A percentile compares a stretch with the other conserved stretches of the same genome.
Evolutionary conservation across 2,797 vertebrate species (phyloP).

Genomic region (Poecile montanus): DNA sequence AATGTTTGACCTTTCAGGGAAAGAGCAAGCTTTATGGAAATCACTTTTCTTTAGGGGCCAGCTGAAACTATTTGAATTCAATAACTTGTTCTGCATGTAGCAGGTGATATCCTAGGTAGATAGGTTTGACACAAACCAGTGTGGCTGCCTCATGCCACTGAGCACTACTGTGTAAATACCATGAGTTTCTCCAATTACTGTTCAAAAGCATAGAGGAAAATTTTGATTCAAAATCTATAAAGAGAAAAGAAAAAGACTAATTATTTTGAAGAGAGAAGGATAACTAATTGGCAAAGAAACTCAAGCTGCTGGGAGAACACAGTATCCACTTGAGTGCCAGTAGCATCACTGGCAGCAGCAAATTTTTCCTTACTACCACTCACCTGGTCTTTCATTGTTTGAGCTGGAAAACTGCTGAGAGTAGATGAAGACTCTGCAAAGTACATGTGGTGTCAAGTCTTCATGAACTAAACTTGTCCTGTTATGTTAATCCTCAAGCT

Average conservation of each 20-base stretch:
- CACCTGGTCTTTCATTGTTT: background rate
- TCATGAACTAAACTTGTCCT: background rate
- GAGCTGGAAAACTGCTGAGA: background rate
- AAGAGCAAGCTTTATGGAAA: background rate
- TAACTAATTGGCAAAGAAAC: background rate
- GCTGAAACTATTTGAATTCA: background rate
- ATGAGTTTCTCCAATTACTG: background rate
- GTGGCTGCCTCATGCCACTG: background rate
- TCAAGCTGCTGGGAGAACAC: background rate
- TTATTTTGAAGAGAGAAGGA: background rate
- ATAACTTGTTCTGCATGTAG: background rate
- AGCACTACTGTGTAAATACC: background rate
- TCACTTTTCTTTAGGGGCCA: background rate
- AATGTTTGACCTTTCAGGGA: background rate
- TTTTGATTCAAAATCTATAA: background rate
- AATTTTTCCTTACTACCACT: background rate
- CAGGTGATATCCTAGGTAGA: background rate
- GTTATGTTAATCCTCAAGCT: background rate
- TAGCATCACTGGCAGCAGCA: background rate
- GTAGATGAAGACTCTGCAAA: background rate
- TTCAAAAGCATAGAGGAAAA: background rate
- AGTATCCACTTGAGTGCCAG: accelerated
- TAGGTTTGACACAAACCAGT: background rate
- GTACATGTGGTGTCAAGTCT: background rate
- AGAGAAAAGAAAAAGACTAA: background rate